Conservation (phyloP, 2,113 vertebrate genomes). For the Thalassarche chlororhynchos region DNA sequence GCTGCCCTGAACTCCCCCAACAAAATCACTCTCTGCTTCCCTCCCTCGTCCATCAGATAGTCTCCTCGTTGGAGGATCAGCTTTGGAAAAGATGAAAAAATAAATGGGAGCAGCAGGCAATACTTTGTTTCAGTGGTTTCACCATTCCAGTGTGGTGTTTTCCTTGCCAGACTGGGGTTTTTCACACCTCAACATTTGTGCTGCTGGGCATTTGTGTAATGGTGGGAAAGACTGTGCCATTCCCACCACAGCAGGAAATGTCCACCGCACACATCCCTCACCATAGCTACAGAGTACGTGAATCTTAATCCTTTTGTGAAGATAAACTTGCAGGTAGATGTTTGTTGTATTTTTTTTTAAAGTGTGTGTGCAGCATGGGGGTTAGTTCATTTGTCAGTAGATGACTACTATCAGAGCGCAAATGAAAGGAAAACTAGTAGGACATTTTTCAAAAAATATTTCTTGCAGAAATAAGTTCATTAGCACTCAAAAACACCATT, state of each 20-base stretch:
- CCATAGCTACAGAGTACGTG: accelerated
- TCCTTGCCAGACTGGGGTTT: background rate
- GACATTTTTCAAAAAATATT: background rate
- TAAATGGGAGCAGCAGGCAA: background rate
- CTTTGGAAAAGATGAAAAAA: background rate
- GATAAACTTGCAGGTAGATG: background rate
- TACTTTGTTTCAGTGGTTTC: background rate
- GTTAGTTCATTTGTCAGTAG: background rate
- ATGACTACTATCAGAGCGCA: background rate
- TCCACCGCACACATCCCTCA: background rate
- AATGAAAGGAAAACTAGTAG: background rate
- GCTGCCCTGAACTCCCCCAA: background rate
- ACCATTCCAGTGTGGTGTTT: background rate
- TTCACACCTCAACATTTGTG: background rate
- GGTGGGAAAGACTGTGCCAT: background rate
- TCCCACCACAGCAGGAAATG: background rate
- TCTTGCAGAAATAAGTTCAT: background rate
- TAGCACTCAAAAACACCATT: background rate
- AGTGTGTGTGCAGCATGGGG: background rate
- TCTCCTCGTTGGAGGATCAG: accelerated
- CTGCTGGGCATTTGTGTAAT: background rate
- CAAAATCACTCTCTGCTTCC: background rate
- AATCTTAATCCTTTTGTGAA: background rate
- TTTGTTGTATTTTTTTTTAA: background rate
- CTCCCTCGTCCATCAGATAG: background rate